Base-by-base conservation (phyloP, 2,113 vertebrate species). In the Myotis yumanensis region DNA sequence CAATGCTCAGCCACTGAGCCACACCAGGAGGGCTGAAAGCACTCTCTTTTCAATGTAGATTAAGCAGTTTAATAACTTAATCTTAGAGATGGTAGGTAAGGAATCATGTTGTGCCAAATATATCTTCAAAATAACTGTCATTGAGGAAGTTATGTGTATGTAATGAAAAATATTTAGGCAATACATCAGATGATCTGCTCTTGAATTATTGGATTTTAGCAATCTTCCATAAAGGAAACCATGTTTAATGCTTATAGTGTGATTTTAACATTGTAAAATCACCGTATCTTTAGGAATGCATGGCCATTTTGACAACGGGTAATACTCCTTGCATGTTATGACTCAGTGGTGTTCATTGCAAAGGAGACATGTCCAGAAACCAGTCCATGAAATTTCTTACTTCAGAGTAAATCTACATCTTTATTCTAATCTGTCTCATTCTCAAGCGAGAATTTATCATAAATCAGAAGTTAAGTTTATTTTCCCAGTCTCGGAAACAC, bases 401-500 rank as follows among this genome's bases (percentile, higher is more conserved):
- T 95, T 83, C 3, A 35, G 43, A 85, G 46, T 9, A 14, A 75
- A 79, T 43, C 7, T 87, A 82, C 30, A 64, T 69, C 2, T 95
- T 66, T 71, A 77, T 37, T 92, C 37, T 89, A 54, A 57, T 43
- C 40, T 68, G 64, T 87, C 73, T 95, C 92, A 91, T 79, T 97
- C 76, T 79, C 35, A 28, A 64, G 59, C 16, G 84, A 25, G 28
- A 59, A 86, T 87, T 89, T 59, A 89, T 75, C 72, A 95, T 54
- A 86, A 94, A 96, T 88, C 17, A 87, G 72, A 96, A 93, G 46
- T 95, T 91, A 94, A 96, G 97, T 73, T 97, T 97, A 94, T 96
- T 96, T 97, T 84, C 71, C 14, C 90, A 86, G 64, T 96, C 95
- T 97, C 98, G 96, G 97, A 97, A 97, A 89, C 94, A 96, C 59